Conservation (phyloP, 2,888 invertebrate genomes). For the Torymus texanus region DNA sequence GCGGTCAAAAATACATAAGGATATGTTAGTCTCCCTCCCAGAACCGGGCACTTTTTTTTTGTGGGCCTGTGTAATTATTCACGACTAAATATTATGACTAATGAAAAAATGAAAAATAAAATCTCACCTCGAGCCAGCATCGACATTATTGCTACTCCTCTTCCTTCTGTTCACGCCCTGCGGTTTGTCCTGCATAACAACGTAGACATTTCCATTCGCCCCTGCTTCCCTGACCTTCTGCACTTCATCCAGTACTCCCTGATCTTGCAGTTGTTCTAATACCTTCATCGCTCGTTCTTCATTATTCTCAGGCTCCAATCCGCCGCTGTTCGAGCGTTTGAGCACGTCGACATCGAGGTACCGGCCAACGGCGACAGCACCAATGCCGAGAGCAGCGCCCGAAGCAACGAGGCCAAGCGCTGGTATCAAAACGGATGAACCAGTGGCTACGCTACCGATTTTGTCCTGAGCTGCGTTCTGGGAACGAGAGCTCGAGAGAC, state of each 20-base stretch:
- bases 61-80: too few relatives aligned
- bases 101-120: background rate
- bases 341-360: slow-evolving; percentile 81
- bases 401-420: slow-evolving; percentile 87
- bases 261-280: too few relatives aligned
- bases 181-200: slow-evolving; percentile 23
- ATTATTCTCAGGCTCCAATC: slow-evolving; percentile 59
- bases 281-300: slow-evolving; percentile 47
- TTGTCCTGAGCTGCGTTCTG: slow-evolving; percentile 80
- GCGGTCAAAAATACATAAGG: too few relatives aligned
- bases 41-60: too few relatives aligned
- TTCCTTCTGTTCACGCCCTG: slow-evolving; percentile 58
- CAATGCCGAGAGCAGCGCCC: slow-evolving; percentile 88
- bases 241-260: too few relatives aligned
- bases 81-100: too few relatives aligned
- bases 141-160: slow-evolving; percentile 59
- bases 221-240: slow-evolving; percentile 6
- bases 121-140: slow-evolving; percentile 51
- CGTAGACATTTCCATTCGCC: slow-evolving; percentile 10
- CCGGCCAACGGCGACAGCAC: slow-evolving; percentile 86
- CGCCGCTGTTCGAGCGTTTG: slow-evolving; percentile 73
- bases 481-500: slow-evolving; percentile 75
- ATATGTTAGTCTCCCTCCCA: too few relatives aligned
- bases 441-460: slow-evolving; percentile 79
- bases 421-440: slow-evolving; percentile 82